phyloP scores from a whole-genome alignment of 2,113 vertebrate species.

The Formicarius rufipectus region DNA sequence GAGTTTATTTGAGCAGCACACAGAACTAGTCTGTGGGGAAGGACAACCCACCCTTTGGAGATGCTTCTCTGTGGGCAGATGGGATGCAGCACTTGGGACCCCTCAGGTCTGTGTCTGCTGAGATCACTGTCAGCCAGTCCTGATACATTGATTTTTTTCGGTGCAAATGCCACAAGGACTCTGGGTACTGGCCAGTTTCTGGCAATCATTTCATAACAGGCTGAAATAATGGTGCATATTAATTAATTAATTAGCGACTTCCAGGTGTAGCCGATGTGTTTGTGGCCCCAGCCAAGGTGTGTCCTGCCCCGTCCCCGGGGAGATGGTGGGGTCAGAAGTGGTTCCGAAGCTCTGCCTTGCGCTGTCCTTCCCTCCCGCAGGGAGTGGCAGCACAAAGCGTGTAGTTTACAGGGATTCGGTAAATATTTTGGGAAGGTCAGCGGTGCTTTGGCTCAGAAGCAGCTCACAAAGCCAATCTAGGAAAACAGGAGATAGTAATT shows the following conservation, averaged over 20 bases:
- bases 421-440: neutral
- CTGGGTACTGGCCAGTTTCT: neutral
- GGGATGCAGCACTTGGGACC: neutral
- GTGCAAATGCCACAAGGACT: neutral
- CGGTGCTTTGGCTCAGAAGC: neutral
- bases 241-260: neutral
- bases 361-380: neutral
- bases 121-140: neutral
- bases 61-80: neutral
- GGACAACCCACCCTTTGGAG: neutral
- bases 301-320: neutral
- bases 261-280: neutral
- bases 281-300: neutral
- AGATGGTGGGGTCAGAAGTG: neutral
- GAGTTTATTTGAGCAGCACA: neutral
- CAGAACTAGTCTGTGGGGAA: neutral
- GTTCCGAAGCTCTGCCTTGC: neutral
- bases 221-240: neutral
- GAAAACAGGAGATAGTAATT: neutral
- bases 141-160: neutral
- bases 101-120: neutral
- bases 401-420: neutral
- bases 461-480: neutral
- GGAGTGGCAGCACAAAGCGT: neutral
- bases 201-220: neutral